Conservation (phyloP, 2,113 vertebrate genomes). For the Aphyosemion australe region DNA sequence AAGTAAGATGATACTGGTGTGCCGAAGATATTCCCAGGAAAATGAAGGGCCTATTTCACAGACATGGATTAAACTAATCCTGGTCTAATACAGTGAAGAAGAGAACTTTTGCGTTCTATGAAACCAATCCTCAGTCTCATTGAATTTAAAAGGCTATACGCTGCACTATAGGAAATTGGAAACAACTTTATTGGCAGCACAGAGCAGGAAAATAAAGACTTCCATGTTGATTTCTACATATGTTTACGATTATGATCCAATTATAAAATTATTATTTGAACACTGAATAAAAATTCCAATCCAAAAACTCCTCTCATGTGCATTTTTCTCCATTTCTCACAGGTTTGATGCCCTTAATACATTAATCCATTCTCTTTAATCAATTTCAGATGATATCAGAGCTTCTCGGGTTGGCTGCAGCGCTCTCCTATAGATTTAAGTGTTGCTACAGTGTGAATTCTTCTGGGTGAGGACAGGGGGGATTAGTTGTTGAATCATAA, state of each 20-base stretch:
- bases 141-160: slow-evolving; percentile 49
- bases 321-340: slow-evolving; percentile 15
- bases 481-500: slow-evolving; percentile 32
- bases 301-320: slow-evolving; percentile 7
- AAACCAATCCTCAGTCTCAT: slow-evolving; percentile 54
- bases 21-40: slow-evolving; percentile 42
- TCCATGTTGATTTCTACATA: slow-evolving; percentile 23
- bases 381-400: slow-evolving; percentile 60
- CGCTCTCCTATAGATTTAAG: slow-evolving; percentile 32
- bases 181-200: slow-evolving; percentile 18
- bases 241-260: slow-evolving; percentile 15
- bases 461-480: slow-evolving; percentile 29
- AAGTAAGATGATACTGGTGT: slow-evolving; percentile 26
- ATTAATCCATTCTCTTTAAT: slow-evolving; percentile 75
- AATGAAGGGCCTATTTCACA: slow-evolving; percentile 57
- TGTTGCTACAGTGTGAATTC: slow-evolving; percentile 29
- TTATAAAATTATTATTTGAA: slow-evolving; percentile 24
- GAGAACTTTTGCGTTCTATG: slow-evolving; percentile 55
- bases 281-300: slow-evolving; percentile 12
- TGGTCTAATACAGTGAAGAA: slow-evolving; percentile 58
- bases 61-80: slow-evolving; percentile 68
- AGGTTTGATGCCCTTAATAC: slow-evolving; percentile 60
- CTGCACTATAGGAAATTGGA: slow-evolving; percentile 11
- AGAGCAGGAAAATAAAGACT: neutral
- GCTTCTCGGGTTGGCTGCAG: slow-evolving; percentile 48